Conservation (phyloP, 2,797 vertebrate genomes). For the Sebastes nivosus region DNA sequence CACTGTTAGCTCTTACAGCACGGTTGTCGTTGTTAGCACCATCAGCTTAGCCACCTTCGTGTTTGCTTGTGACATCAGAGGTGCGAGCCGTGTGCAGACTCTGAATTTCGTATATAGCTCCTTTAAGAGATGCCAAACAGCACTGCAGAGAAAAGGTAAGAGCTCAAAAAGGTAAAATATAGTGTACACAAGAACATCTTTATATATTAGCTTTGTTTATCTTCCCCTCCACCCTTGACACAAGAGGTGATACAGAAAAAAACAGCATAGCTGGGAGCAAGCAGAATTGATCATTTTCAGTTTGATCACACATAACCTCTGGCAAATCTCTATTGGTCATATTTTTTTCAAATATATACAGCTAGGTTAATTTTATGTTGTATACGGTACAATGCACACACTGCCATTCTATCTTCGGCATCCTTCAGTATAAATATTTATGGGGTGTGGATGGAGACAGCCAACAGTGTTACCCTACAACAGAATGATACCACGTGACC, state of each 20-base stretch:
- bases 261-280: slow-evolving; percentile 28
- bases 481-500: slow-evolving; percentile 35
- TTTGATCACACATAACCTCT: slow-evolving; percentile 40
- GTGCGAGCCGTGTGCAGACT: neutral
- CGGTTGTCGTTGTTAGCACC: neutral
- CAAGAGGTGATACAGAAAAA: slow-evolving; percentile 33
- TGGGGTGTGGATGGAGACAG: slow-evolving; percentile 41
- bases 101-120: neutral
- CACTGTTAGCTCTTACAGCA: neutral
- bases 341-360: slow-evolving; percentile 54
- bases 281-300: slow-evolving; percentile 20
- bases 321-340: slow-evolving; percentile 44
- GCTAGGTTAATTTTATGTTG: slow-evolving; percentile 38
- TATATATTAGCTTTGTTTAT: slow-evolving; percentile 73
- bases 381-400: slow-evolving; percentile 37
- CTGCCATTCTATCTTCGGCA: slow-evolving; percentile 27
- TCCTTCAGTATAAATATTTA: slow-evolving; percentile 61
- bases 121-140: slow-evolving; percentile 17
- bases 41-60: neutral
- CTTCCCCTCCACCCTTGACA: slow-evolving; percentile 40
- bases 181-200: slow-evolving; percentile 51
- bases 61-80: neutral
- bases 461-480: slow-evolving; percentile 43
- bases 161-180: slow-evolving; percentile 22
- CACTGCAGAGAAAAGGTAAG: slow-evolving; percentile 27